Base-by-base conservation (phyloP, 1,140 invertebrate genomes). In the Helicoverpa armigera region DNA sequence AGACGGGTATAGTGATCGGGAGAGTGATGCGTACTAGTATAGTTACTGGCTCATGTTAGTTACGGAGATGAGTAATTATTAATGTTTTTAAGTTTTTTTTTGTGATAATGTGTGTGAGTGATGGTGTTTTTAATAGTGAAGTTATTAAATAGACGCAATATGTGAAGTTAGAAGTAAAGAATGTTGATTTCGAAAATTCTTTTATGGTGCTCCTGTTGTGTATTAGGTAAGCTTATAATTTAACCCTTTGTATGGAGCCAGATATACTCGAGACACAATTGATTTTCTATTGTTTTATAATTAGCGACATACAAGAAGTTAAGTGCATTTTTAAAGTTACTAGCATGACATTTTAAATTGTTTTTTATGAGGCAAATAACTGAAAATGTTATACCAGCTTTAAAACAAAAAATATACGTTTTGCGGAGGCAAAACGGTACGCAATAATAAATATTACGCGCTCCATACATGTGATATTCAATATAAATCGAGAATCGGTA, bases 171-270 rank as follows among this genome's bases (percentile, higher is more conserved):
- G 13, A 10, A 11, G 35, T 31, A 16, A 43, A 50, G 16, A 67
- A 67, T 67, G 63, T 67, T 67, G 43, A 67, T 67, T 35, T 48
- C 11, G 16, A 67, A 67, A 18, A 16, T 67, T 3, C 10, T 67
- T 9, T 50, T 67, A 67, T 50, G 35, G 14, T 67, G 9, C 10
- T 16, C 63, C 10, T 67, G 2, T 23, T 67, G 35, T 12, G 43
- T 48, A 9, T 18, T 16, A 4, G 63, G 63, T 67, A 50, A 67
- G 63, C n/a, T 9, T 9, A 43, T 43, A 9, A 9, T 43, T 43
- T 43, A 43, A 23, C 23, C 23, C 23, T 23, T 23, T 23, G 23
- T 2, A 23, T 23, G 23, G 23, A 23, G 23, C 23, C 23, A 23
- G 23, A 23, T 23, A 23, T 23, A 23, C 23, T 0, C 23, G 23